Evolutionary conservation across 2,113 vertebrate genomes (phyloP).

Genomic region (Aspiorhynchus laticeps): DNA sequence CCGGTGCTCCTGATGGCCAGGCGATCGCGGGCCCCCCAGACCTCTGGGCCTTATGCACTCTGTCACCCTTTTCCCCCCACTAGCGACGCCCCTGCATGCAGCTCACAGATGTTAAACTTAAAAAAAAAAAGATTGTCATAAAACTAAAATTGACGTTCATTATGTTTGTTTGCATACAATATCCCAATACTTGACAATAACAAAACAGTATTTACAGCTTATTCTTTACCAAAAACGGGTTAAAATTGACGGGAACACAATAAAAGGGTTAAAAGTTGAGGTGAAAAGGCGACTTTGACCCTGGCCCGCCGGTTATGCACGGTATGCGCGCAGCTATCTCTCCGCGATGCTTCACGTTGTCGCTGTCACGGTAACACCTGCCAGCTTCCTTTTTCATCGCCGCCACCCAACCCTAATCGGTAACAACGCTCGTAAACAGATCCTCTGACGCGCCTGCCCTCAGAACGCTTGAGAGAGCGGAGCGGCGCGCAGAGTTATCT

Average conservation of each 20-base stretch:
- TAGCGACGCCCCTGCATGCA: too few species aligned
- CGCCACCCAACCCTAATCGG: slow-evolving; percentile 21
- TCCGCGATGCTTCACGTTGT: slow-evolving; percentile 50
- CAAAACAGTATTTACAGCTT: background rate
- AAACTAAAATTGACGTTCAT: background rate
- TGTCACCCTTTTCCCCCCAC: too few species aligned
- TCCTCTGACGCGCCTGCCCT: slow-evolving; percentile 5
- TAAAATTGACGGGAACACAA: background rate
- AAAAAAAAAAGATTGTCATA: background rate
- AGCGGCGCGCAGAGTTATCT: background rate
- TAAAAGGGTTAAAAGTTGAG: background rate
- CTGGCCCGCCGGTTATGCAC: background rate
- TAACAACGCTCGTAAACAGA: slow-evolving; percentile 2
- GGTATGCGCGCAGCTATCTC: slow-evolving; percentile 54
- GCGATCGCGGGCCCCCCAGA: too few species aligned
- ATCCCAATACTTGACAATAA: background rate
- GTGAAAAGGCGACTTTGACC: background rate
- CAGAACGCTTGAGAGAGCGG: background rate
- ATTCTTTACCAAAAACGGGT: background rate
- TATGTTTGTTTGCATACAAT: background rate
- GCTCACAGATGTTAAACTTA: background rate
- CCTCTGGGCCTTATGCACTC: too few species aligned
- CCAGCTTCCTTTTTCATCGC: slow-evolving; percentile 59
- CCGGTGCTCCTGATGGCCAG: too few species aligned
- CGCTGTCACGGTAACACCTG: slow-evolving; percentile 47